Base-by-base conservation (phyloP, 2,888 invertebrate species). In the Galerucella nymphaeae region DNA sequence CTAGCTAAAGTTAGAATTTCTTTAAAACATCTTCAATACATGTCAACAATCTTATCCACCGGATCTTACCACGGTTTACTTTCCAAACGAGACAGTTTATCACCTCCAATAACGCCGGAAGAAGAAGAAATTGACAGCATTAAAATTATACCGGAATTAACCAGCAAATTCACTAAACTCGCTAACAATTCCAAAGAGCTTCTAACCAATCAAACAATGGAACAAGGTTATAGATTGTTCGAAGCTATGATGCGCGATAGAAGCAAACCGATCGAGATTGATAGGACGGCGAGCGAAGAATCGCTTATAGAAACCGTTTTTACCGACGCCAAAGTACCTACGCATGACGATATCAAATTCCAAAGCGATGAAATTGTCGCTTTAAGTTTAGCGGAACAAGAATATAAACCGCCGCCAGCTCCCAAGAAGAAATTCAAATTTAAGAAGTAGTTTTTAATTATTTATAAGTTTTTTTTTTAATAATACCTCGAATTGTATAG, bases 1-100 rank as follows among this genome's bases (percentile, higher is more conserved):
- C 86, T 90, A 50, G 89, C 90, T 50, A 88, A 89, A 77, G 88
- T 91, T 82, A 89, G 89, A 80, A 89, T 88, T 0, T 89, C 90
- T 0, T 80, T 92, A 71, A 90, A 90, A 80, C 90, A 90, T 79
- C 88, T 91, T 77, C 87, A 89, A 71, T 88, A 89, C 64, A 86
- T 91, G 73, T 75, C 80, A 9, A 79, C 72, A 67, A 75, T 79
- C 38, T 70, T 78, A 53, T 72, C 72, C 55, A 58, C 67, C 16
- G 73, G 70, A 10, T 74, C 70, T 38, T 61, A 61, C 38, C 62
- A 38, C 18, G 23, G 8, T 38, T 0, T 42, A n/a, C 16, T 11
- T 18, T 10, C 11, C 13, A 38, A 66, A 68, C 20, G 14, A 48
- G 11, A 48, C 48, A 11, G 71, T 57, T n/a, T 18, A 45, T 1